Evolutionary conservation across 2,888 invertebrate genomes (phyloP).

Genomic region (Ctenicera cuprea): DNA sequence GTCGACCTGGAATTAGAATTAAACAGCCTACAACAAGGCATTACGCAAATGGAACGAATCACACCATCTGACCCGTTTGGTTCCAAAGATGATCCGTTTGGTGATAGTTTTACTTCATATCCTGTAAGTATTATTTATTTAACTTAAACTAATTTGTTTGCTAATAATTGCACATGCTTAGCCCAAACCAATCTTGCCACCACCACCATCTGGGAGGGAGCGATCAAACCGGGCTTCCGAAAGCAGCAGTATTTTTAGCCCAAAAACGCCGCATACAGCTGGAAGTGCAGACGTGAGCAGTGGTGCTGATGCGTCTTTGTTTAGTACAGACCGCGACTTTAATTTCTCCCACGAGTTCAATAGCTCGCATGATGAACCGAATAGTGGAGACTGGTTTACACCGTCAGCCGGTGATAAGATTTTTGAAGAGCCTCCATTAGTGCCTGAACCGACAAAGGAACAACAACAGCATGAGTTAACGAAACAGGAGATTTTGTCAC

Average conservation of each 20-base stretch:
- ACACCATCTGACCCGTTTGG: constrained; percentile 82
- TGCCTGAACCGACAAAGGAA: constrained; percentile 63
- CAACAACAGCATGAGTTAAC: constrained; percentile 69
- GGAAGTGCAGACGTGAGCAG: constrained; percentile 58
- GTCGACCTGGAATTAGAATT: constrained; percentile 92
- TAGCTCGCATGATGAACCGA: constrained; percentile 67
- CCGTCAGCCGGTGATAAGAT: constrained; percentile 66
- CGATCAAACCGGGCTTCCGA: constrained; percentile 64
- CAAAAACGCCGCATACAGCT: constrained; percentile 69
- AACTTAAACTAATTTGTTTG: constrained; percentile 55
- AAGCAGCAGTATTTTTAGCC: constrained; percentile 69
- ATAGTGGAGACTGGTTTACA: constrained; percentile 70
- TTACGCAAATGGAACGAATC: constrained; percentile 91
- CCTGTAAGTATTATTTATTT: constrained; percentile 63
- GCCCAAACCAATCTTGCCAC: constrained; percentile 65
- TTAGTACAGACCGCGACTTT: constrained; percentile 61
- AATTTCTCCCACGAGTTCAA: constrained; percentile 64
- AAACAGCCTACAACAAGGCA: constrained; percentile 89
- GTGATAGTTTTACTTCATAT: constrained; percentile 82
- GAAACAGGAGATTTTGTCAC: constrained; percentile 72
- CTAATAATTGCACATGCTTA: constrained; percentile 54
- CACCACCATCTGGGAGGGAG: constrained; percentile 67
- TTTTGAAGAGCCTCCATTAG: constrained; percentile 65
- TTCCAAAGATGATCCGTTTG: constrained; percentile 82
- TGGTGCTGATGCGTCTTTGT: constrained; percentile 56